Evolutionary conservation across 1,140 invertebrate genomes (phyloP), one percentile per base, ranked within the genome.

Genomic region (Brachystomella parvula): DNA sequence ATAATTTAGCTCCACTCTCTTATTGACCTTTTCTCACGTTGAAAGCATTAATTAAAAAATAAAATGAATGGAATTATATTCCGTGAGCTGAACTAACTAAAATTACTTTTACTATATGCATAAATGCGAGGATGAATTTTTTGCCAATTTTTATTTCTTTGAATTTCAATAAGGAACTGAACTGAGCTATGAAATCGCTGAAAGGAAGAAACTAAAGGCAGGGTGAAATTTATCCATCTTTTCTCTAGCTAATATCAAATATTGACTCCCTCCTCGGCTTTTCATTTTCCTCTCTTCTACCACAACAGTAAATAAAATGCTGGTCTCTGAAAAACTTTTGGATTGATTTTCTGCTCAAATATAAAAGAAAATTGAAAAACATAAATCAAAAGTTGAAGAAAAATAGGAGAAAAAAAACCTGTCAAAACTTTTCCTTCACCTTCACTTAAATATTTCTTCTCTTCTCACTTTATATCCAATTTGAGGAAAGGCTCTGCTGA

Each of bases 331-430:
- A 39, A 39, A 39, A 39, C 35, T 39, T 39, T 39, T 19, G 6
- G 19, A 39, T 39, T 39, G 35, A 17, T 32, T 31, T 60, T 30
- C n/a, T 3, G 17, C n/a, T n/a, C n/a, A n/a, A n/a, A n/a, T n/a
- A 30, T 24, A 60, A n/a, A 32, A 33, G 30, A 60, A 60, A 6
- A 31, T n/a, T n/a, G 33, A 60, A 59, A 31, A 59, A 32, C 57
- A 59, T 31, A 31, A n/a, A 19, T 56, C 49, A n/a, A n/a, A 56
- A 21, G 29, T 6, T n/a, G 15, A 15, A 33, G 28, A 31, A 24
- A 60, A 60, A 32, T 30, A 32, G 32, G 15, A 33, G 28, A 31
- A 33, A 60, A 60, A 21, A 32, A 33, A 60, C 30, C 58, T 39
- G 35, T 39, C 35, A 39, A 39, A 39, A 39, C 6, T 6, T 39